A percentile compares a stretch with the other conserved stretches of the same genome.
These are phyloP conservation scores for Bungarus multicinctus DNA, from an alignment of 2,113 vertebrate species.

Conservation along the genomic window DNA sequence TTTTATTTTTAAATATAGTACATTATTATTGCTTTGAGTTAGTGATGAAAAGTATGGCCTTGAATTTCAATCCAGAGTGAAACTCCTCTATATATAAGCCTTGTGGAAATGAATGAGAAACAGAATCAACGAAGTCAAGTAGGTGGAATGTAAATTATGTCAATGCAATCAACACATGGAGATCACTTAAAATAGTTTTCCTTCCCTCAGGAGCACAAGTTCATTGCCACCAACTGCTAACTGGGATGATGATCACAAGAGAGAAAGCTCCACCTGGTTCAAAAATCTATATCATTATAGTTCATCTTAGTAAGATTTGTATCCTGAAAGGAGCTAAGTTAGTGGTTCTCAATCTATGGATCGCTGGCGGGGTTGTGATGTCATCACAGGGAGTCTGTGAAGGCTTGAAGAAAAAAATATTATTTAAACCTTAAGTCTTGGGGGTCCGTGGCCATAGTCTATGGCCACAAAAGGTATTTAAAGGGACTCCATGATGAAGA, in stretches of 20 bases:
- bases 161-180: not conserved
- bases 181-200: not conserved
- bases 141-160: too few relatives aligned
- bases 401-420: not conserved
- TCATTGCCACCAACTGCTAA: not conserved
- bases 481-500: not conserved
- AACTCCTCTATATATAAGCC: not conserved
- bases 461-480: not conserved
- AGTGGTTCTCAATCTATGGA: not conserved
- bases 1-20: constrained; percentile 22
- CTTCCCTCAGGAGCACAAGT: not conserved
- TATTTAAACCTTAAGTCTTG: not conserved
- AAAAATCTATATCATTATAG: not conserved
- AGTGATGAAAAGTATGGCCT: not conserved
- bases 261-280: not conserved
- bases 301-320: not conserved
- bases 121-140: not conserved
- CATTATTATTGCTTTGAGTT: constrained; percentile 7
- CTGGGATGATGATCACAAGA: not conserved
- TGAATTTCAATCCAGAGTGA: not conserved
- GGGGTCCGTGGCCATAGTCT: too few relatives aligned
- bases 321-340: not conserved
- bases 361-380: not conserved
- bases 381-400: not conserved
- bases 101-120: not conserved